Evolutionary conservation across 30 jellyfish, hydroid and myxozoan genomes (phyloP).

Genomic region (Hydra vulgaris): DNA sequence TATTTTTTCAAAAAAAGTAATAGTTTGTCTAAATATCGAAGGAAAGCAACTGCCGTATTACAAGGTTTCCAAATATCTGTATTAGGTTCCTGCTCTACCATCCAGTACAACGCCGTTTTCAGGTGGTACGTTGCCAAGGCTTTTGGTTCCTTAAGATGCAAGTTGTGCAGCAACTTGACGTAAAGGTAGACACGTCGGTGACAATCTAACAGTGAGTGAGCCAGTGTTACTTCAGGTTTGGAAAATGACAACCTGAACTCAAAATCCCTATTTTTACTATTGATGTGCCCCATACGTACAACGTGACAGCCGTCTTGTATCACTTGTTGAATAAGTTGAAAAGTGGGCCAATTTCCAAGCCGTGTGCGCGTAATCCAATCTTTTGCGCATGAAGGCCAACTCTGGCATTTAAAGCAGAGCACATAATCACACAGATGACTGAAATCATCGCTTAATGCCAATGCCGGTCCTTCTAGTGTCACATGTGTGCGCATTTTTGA

Average conservation of each 20-base stretch:
- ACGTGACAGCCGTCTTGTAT: background rate
- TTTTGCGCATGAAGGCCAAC: background rate
- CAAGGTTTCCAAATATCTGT: background rate
- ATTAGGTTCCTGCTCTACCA: background rate
- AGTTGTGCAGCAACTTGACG: background rate
- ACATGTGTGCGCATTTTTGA: background rate
- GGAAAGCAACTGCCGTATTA: background rate
- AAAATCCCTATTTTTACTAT: background rate
- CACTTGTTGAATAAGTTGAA: background rate
- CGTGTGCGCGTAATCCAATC: background rate
- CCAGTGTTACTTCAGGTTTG: background rate
- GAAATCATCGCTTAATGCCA: background rate
- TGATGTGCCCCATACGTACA: background rate
- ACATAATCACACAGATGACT: background rate
- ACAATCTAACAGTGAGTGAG: background rate
- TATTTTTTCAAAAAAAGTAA: too few species aligned
- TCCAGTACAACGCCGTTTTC: background rate
- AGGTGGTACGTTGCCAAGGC: background rate
- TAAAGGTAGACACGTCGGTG: background rate
- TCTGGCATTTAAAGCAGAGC: background rate
- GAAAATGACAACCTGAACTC: background rate
- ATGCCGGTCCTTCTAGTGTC: background rate
- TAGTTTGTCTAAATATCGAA: too few species aligned
- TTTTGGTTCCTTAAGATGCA: background rate
- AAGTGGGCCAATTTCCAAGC: background rate